Evolutionary conservation across 1,140 invertebrate species (phyloP).

Genomic region (Brachionus asplanchnoidis): DNA sequence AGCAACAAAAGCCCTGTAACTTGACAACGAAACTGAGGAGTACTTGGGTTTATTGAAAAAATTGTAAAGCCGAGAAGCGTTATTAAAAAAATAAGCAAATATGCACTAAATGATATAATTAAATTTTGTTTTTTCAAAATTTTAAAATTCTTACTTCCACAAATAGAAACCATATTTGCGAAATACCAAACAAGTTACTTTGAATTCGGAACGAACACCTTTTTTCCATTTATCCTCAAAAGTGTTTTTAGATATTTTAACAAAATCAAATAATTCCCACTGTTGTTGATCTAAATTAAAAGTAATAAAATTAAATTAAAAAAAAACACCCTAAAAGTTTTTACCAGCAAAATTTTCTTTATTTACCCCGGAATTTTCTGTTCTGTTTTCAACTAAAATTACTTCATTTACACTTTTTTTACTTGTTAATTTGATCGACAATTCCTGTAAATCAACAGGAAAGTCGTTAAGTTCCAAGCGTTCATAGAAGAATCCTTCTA

Average conservation of each 20-base stretch:
- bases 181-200: conserved; percentile 24
- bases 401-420: conserved; percentile 18
- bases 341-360: conserved; percentile 34
- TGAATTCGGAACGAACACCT: neutral
- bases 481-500: conserved; percentile 36
- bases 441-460: conserved; percentile 40
- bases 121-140: neutral
- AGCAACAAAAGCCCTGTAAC: conserved; percentile 21
- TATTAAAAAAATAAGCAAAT: conserved; percentile 33
- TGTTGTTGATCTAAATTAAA: conserved; percentile 31
- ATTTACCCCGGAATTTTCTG: conserved; percentile 13
- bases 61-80: neutral
- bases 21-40: conserved; percentile 31
- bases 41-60: neutral
- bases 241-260: neutral
- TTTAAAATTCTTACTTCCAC: conserved; percentile 1
- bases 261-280: conserved; percentile 31
- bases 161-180: conserved; percentile 25
- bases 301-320: neutral
- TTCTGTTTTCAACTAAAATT: neutral
- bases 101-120: neutral
- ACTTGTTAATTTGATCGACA: conserved; percentile 29
- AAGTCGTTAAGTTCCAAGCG: conserved; percentile 35
- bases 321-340: neutral
- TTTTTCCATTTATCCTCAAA: neutral